Base-by-base conservation (phyloP, 2,113 vertebrate genomes). In the Toxotes chatareus region DNA sequence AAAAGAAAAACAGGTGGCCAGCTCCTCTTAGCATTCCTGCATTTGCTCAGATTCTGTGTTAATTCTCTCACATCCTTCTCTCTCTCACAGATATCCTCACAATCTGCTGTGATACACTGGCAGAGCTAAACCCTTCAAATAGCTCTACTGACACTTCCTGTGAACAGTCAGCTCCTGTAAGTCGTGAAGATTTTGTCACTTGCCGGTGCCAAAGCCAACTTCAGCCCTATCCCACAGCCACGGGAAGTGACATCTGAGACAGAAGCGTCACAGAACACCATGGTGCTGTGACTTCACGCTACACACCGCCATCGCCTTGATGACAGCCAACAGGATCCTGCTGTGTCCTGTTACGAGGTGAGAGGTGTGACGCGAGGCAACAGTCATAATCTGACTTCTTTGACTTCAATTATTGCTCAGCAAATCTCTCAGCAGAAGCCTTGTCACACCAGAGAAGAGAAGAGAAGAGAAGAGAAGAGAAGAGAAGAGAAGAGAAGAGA, bases 341-440 rank as follows among this genome's bases (percentile, higher is more conserved):
- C 79, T 32, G 62, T 69, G 82, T 70, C 73, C 83, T 56, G 42
- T 88, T 72, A 85, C 17, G 59, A 89, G 75, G 88, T 70, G 88
- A 79, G 63, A 51, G 64, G 31, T 76, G 44, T 0, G 42, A 87
- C 90, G 55, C 79, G 1, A 44, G 23, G 44, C 36, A 17, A 81
- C 42, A 67, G 73, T 68, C 61, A 66, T 76, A 60, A 79, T 84
- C 70, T 69, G 61, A 66, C 17, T 23, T 64, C 73, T 87, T 70
- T 79, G 32, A 63, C 4, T 64, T 40, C 53, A 23, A 44, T 85
- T 40, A 66, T 49, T 11, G 17, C 44, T 62, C 34, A 63, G 32
- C 71, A 49, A 38, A 57, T 63, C 23, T 42, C 77, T 7, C 63
- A 59, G 64, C 32, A 44, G 47, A 44, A 42, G 73, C 38, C 56